These are phyloP conservation scores for Triplophysa yarkandensis DNA, from an alignment of 2,797 vertebrate genomes.

Conservation along the genomic window DNA sequence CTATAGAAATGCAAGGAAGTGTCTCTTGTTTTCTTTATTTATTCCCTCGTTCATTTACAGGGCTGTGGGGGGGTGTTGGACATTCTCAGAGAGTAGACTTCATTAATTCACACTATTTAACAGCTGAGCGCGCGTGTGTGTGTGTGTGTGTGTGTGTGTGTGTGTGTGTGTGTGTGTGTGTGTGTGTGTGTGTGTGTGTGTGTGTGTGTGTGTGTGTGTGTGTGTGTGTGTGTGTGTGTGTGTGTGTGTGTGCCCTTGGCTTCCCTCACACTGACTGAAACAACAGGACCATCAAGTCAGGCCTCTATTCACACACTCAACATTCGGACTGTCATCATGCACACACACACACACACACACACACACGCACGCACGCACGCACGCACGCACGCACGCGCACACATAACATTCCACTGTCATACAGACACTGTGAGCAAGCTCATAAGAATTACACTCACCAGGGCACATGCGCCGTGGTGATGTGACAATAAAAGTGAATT, in stretches of 20 bases:
- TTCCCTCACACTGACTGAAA: constrained; percentile 71
- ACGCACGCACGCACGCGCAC: background rate
- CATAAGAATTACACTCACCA: too few relatives aligned
- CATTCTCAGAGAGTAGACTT: constrained; percentile 81
- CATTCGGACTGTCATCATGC: background rate
- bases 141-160: constrained; percentile 73
- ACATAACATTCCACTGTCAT: background rate
- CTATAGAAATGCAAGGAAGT: constrained; percentile 78
- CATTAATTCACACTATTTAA: constrained; percentile 85
- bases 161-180: constrained; percentile 71
- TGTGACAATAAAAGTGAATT: too few relatives aligned
- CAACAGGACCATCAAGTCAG: constrained; percentile 68
- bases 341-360: constrained; percentile 22
- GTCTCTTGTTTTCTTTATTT: constrained; percentile 64
- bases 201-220: constrained; percentile 73
- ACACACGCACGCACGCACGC: background rate
- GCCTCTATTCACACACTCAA: constrained; percentile 19
- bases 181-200: constrained; percentile 73
- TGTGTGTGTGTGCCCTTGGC: constrained; percentile 73
- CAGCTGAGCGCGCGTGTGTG: constrained; percentile 69
- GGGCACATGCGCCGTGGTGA: too few relatives aligned
- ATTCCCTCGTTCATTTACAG: constrained; percentile 59
- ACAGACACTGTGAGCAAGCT: too few relatives aligned
- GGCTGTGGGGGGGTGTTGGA: constrained; percentile 61
- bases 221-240: constrained; percentile 71